Conservation (phyloP, 1,140 invertebrate species). For the Euborellia annulipes region DNA sequence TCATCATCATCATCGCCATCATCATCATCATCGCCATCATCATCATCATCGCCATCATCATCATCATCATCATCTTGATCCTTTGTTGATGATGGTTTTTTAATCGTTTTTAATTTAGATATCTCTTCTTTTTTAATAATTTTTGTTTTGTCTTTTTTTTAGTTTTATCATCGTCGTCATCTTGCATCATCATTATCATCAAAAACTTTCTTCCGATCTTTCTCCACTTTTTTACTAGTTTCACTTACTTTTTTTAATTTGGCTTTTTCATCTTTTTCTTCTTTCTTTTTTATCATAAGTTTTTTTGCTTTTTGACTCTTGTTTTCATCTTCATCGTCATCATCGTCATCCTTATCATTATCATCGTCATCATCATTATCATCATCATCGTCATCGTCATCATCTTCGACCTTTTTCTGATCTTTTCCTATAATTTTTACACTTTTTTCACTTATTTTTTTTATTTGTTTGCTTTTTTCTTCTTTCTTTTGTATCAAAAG, state of each 20-base stretch:
- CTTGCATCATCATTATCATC: neutral
- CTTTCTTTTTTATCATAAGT: too few species aligned
- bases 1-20: neutral
- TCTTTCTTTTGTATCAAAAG: slow-evolving; percentile 7
- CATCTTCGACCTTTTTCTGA: slow-evolving; percentile 9
- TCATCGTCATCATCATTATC: slow-evolving; percentile 10
- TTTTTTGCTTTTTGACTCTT: slow-evolving; percentile 3
- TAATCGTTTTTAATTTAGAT: too few species aligned
- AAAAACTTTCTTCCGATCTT: slow-evolving; percentile 7
- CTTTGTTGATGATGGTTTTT: too few species aligned
- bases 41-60: slow-evolving; percentile 10
- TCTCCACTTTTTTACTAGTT: slow-evolving; percentile 9
- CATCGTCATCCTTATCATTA: slow-evolving; percentile 8
- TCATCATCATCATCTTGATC: slow-evolving; percentile 10
- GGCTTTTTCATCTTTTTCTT: neutral
- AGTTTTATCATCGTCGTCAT: neutral
- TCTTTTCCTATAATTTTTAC: slow-evolving; percentile 4
- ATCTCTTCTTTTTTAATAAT: neutral
- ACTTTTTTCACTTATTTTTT: slow-evolving; percentile 9
- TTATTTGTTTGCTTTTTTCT: too few species aligned
- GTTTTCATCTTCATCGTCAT: slow-evolving; percentile 5
- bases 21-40: slow-evolving; percentile 3
- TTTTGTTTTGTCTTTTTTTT: too few species aligned
- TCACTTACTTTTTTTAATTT: slow-evolving; percentile 7
- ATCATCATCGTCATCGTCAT: slow-evolving; percentile 10